Evolutionary conservation across 2,797 vertebrate species (phyloP).

Genomic region (Denticeps clupeoides): DNA sequence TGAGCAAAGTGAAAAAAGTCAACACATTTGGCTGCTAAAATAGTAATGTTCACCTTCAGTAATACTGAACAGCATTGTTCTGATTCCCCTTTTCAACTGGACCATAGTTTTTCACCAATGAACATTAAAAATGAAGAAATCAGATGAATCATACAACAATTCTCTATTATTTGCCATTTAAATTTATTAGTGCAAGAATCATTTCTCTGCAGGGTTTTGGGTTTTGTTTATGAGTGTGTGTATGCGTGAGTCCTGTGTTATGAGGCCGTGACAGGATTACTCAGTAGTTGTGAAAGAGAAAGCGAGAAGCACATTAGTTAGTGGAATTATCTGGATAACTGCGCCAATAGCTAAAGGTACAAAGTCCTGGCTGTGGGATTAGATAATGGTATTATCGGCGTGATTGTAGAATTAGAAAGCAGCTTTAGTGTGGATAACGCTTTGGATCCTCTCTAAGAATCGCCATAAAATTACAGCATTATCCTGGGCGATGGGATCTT

Average conservation of each 20-base stretch:
- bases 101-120: too few species aligned
- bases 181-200: too few species aligned
- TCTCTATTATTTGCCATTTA: too few species aligned
- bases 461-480: conserved; percentile 58
- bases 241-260: neutral
- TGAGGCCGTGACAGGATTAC: neutral
- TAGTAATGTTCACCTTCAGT: too few species aligned
- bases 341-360: conserved; percentile 49
- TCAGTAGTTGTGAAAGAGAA: neutral
- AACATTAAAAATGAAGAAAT: too few species aligned
- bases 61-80: too few species aligned
- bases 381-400: conserved; percentile 61
- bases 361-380: conserved; percentile 54
- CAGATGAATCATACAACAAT: too few species aligned
- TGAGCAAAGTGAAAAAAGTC: too few species aligned
- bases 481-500: conserved; percentile 55
- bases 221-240: neutral
- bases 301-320: conserved; percentile 51
- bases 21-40: too few species aligned
- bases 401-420: conserved; percentile 60
- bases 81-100: too few species aligned
- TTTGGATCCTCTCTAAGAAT: conserved; percentile 50
- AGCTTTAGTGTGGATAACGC: conserved; percentile 66
- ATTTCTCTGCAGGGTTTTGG: too few species aligned
- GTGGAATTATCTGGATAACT: conserved; percentile 60